Evolutionary conservation across 2,797 vertebrate species (phyloP).

Genomic region (Epinephelus malabaricus): DNA sequence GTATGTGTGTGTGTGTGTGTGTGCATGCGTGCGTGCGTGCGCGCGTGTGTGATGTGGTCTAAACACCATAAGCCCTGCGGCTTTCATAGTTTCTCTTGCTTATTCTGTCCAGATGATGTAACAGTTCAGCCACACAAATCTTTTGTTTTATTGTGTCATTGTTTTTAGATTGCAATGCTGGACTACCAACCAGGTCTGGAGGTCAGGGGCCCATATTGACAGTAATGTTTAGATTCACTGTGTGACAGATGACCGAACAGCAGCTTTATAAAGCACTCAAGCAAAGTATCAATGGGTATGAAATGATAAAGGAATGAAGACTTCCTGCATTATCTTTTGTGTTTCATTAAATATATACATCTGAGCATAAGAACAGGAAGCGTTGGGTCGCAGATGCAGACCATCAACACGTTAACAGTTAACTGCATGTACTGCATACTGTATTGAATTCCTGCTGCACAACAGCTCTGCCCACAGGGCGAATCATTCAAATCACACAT

Average conservation of each 20-base stretch:
- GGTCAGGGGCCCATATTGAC: no score
- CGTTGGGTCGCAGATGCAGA: background rate
- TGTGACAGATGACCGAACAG: background rate
- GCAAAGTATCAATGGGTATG: background rate
- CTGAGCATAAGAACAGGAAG: background rate
- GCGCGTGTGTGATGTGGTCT: background rate
- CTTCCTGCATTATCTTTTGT: background rate
- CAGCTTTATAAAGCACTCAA: background rate
- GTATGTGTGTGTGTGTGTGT: no score
- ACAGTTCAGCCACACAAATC: constrained; percentile 41
- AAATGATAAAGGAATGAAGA: background rate
- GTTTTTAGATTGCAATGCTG: background rate
- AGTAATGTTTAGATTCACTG: no score
- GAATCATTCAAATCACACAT: background rate
- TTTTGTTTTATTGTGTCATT: constrained; percentile 23
- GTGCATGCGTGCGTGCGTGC: background rate
- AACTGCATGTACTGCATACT: background rate
- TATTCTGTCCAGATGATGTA: constrained; percentile 41
- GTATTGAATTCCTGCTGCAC: background rate
- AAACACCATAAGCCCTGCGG: constrained; percentile 22
- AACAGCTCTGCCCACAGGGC: background rate
- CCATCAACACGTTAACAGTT: background rate
- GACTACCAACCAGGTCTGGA: background rate
- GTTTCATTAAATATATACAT: background rate
- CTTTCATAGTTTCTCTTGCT: constrained; percentile 34